phyloP scores from a whole-genome alignment of 2,888 invertebrate species.

The Drosophila pseudotalamancana region DNA sequence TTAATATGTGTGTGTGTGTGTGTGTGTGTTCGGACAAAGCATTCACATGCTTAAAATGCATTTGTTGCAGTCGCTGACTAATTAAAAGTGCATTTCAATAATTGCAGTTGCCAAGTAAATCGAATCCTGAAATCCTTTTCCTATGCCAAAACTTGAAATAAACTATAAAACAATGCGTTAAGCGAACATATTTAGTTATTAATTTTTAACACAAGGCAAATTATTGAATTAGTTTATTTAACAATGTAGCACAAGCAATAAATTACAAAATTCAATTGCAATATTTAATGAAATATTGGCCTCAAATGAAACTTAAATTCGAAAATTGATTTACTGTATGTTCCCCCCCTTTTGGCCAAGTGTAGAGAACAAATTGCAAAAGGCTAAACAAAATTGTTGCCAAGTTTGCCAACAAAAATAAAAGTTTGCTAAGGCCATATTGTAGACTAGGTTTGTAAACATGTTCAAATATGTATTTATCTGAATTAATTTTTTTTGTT shows the following conservation, averaged over 20 bases:
- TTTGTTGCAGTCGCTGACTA: conserved; percentile 20
- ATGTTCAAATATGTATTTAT: conserved; percentile 10
- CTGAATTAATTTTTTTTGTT: too few species aligned
- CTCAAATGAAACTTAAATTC: neutral
- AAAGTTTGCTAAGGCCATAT: conserved; percentile 35
- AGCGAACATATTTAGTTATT: neutral
- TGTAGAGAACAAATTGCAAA: conserved; percentile 6
- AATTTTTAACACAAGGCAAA: neutral
- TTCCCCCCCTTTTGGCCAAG: neutral
- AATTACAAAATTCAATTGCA: neutral
- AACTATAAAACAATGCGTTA: neutral
- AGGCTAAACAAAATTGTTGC: neutral
- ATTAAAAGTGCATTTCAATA: conserved; percentile 27
- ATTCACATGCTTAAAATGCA: conserved; percentile 11
- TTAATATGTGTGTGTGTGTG: too few species aligned
- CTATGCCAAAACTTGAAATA: too few species aligned
- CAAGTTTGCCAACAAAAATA: conserved; percentile 20
- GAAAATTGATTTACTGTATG: neutral
- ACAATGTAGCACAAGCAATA: too few species aligned
- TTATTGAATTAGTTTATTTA: too few species aligned
- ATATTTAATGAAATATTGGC: neutral
- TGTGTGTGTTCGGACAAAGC: conserved; percentile 4
- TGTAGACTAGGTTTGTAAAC: conserved; percentile 15
- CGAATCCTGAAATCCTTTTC: too few species aligned
- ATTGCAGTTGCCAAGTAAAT: neutral